Conservation (phyloP, 2,113 vertebrate genomes). For the Salvelinus namaycush region DNA sequence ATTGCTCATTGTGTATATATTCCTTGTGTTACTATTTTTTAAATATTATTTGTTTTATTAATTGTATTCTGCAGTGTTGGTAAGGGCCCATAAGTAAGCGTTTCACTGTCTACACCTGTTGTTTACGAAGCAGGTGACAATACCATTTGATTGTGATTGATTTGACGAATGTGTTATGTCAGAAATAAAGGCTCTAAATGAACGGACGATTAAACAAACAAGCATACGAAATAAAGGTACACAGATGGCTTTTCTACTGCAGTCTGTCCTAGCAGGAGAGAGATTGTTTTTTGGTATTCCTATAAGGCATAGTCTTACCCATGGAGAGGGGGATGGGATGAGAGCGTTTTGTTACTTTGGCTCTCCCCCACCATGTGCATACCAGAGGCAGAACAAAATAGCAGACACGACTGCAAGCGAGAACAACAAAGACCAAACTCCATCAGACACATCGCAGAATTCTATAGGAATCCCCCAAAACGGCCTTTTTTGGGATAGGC, state of each 20-base stretch:
- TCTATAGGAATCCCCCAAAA: conserved; percentile 10
- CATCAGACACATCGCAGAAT: conserved; percentile 18
- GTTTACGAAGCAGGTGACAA: no score
- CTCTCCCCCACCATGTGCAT: conserved; percentile 64
- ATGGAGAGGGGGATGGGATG: conserved; percentile 57
- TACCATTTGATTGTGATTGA: no score
- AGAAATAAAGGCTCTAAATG: no score
- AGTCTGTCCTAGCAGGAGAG: neutral
- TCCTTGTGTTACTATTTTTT: no score
- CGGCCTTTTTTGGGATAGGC: neutral
- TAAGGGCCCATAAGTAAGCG: no score
- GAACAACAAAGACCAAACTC: conserved; percentile 31
- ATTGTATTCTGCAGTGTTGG: no score
- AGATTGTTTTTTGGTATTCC: conserved; percentile 51
- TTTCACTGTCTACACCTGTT: no score
- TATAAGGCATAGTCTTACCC: conserved; percentile 68
- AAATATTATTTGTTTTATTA: no score
- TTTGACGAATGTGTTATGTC: no score
- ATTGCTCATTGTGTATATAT: no score
- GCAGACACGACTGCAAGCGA: conserved; percentile 32
- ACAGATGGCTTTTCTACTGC: neutral
- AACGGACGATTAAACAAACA: no score
- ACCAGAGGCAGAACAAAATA: conserved; percentile 44
- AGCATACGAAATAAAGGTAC: neutral
- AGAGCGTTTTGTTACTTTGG: conserved; percentile 50